Base-by-base conservation (phyloP, 2,113 vertebrate genomes). In the Callocephalon fimbriatum region DNA sequence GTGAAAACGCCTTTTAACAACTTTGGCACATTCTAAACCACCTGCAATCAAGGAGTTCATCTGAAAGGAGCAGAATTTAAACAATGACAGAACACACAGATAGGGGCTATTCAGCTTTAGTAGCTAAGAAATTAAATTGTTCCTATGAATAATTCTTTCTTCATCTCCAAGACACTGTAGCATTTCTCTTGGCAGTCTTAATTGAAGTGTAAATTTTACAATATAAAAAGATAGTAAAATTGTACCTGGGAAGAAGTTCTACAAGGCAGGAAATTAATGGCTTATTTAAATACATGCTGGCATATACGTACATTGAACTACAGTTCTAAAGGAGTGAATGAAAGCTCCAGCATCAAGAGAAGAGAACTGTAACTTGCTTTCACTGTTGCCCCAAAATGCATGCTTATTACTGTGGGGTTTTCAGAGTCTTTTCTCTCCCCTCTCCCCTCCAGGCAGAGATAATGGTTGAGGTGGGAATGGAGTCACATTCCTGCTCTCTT, bases 21-120 rank as follows among this genome's bases (percentile, higher is more conserved):
- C 15, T 74, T 17, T 45, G 8, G 38, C 44, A 66, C 21, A 38
- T 71, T 70, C 38, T 73, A 68, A 86, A 83, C 32, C 53, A 51
- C 37, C 70, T 86, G 40, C 40, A 72, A 78, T 81, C 73, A 75
- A 59, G 22, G 42, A 84, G 65, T 61, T 90, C 11, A 74, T 91
- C 48, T 76, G 40, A 78, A 78, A 85, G 11, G 4, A 68, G 40
- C 56, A 61, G 37, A 89, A 91, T 82, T 95, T 91, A 87, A 96
- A 85, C 32, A 77, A 54, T 0, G 3, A 44, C 12, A 68, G 66
- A 90, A 42, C 59, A 80, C 35, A 83, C 21, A 75, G 50, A 86
- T 12, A 88, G 35, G 38, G 20, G 29, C 9, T 93, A 95, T 87
- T 94, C 51, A 85, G 51, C 35, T 47, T 72, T 47, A 84, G 63